Percentiles rank a stretch among this genome's conserved stretches.
Evolutionary conservation across 2,888 invertebrate species (phyloP).

Genomic region (Loripinus fragilis): DNA sequence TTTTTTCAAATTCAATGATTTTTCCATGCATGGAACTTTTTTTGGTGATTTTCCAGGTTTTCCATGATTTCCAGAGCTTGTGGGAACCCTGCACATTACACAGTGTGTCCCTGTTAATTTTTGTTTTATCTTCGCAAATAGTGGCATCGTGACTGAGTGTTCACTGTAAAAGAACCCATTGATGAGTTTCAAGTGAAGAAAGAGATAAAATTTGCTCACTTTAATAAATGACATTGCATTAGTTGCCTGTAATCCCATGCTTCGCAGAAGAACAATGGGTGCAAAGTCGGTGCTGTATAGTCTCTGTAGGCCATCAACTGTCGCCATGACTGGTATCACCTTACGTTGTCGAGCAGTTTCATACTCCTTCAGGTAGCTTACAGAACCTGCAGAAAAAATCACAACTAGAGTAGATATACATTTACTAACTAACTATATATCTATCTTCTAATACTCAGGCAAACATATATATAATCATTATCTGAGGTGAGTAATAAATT

Average conservation of each 20-base stretch:
- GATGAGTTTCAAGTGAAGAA: no score
- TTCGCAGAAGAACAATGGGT: constrained; percentile 91
- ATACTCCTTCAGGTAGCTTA: constrained; percentile 90
- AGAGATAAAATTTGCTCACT: no score
- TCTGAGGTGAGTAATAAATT: no score
- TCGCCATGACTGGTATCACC: constrained; percentile 94
- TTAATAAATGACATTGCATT: constrained; percentile 74
- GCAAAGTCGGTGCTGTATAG: constrained; percentile 88
- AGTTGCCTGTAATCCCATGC: constrained; percentile 89
- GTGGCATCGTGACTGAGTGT: constrained; percentile 85
- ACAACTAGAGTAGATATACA: no score
- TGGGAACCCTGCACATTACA: no score
- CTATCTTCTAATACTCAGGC: no score
- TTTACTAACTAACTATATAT: no score
- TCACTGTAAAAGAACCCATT: constrained; percentile 86
- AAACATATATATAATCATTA: no score
- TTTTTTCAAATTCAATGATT: no score
- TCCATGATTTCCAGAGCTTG: no score
- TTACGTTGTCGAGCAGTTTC: constrained; percentile 93
- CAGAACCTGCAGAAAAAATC: constrained; percentile 87
- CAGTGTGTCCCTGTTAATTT: background rate
- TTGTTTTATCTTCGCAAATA: background rate
- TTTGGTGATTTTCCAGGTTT: no score
- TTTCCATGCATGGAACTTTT: no score
- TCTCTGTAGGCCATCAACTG: constrained; percentile 93